Percentiles rank a stretch among this genome's conserved stretches.
Evolutionary conservation across 2,888 invertebrate genomes (phyloP).

Genomic region (Byasa hedistus): DNA sequence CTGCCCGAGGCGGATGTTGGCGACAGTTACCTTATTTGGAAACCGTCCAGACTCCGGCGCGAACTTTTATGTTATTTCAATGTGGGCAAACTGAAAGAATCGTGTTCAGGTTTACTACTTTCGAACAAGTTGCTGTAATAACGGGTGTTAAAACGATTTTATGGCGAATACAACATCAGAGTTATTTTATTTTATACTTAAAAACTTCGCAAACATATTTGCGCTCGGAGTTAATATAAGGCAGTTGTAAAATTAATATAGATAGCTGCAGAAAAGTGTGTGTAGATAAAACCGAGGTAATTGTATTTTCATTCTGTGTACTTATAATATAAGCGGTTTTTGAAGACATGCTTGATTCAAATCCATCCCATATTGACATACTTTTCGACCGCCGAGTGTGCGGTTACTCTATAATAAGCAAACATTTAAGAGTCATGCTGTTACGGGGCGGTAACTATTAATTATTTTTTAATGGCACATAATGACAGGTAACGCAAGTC

Average conservation of each 20-base stretch:
- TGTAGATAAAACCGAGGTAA: no score
- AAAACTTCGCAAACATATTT: background rate
- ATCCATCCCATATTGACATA: conserved; percentile 3
- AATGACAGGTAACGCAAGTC: conserved; percentile 3
- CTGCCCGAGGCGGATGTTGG: conserved; percentile 66
- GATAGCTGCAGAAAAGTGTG: no score
- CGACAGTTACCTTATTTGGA: conserved; percentile 78
- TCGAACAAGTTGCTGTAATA: conserved; percentile 22
- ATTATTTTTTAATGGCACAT: conserved; percentile 14
- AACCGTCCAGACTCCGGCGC: conserved; percentile 64
- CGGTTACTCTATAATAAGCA: background rate
- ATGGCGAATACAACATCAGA: background rate
- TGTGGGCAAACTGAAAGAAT: conserved; percentile 62
- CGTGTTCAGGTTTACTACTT: conserved; percentile 41
- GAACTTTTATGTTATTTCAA: conserved; percentile 76
- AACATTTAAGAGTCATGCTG: conserved; percentile 1
- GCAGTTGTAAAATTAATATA: no score
- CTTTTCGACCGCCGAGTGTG: background rate
- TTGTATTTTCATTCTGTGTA: no score
- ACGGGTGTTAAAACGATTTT: conserved; percentile 2
- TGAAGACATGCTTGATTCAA: background rate
- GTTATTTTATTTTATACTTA: background rate
- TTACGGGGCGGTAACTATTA: background rate
- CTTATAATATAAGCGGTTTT: background rate
- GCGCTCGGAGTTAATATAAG: no score